Evolutionary conservation across 2,888 invertebrate species (phyloP), one percentile per base, ranked within the genome.

Genomic region (Ophion obscuratus): DNA sequence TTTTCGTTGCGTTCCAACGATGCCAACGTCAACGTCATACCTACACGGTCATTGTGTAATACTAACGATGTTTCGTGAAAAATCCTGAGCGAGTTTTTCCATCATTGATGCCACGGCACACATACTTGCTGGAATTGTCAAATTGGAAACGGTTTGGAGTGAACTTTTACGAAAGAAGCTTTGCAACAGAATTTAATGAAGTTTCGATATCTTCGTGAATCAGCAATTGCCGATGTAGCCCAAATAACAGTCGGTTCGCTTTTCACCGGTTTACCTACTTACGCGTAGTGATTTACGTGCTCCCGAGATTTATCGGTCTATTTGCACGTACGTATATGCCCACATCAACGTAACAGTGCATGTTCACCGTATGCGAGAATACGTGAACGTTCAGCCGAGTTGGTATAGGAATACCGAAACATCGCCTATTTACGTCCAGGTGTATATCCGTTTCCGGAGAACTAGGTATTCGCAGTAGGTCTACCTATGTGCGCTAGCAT

Each of bases 221-320:
- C 61, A 70, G 78, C 83, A 40, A 75, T 81, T 81, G 62, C 67
- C 74, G 31, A 80, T 74, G 71, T 59, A 74, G 40, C 75, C 81
- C 27, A 36, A 61, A 73, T 67, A 64, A 75, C 83, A 79, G 66
- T 62, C 66, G 59, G 75, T 85, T 71, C 70, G 83, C 86, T 84
- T 86, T 86, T 86, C 86, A 84, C 40, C 86, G 83, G 84, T 86
- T 86, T 84, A 86, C 83, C 86, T 84, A 84, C 86, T 86, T 84
- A 84, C 84, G 81, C 81, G 70, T 66, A 27, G 71, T 79, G 81
- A 86, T 84, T 78, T 86, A 86, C 78, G 17, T 74, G 80, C 40
- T n/a, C 59, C 47, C 77, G 70, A 86, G 86, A 86, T 86, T 83
- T 86, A 86, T 86, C 83, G 86, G 83, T 59, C 84, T 84, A 83